A percentile compares a stretch with the other conserved stretches of the same genome.
Evolutionary conservation across 2,888 invertebrate genomes (phyloP).

Genomic region (Disparrhopalites patrizii): DNA sequence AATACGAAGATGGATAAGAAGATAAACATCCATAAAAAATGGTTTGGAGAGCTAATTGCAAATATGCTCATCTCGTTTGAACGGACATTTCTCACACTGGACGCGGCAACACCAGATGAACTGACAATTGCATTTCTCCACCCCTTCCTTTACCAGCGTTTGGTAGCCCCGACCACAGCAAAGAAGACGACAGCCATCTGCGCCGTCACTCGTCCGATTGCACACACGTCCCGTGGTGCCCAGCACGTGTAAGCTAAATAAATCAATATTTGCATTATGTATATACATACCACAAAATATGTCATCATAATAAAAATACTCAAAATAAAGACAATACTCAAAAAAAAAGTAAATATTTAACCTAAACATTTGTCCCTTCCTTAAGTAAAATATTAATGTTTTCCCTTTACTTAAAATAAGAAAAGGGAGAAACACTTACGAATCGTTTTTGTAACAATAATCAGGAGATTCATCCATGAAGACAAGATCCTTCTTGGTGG

Average conservation of each 20-base stretch:
- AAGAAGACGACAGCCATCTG: slow-evolving; percentile 81
- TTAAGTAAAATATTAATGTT: too few species aligned
- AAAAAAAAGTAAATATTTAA: too few species aligned
- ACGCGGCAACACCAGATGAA: slow-evolving; percentile 92
- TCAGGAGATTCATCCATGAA: slow-evolving; percentile 87
- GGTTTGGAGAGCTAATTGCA: slow-evolving; percentile 36
- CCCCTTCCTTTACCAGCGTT: slow-evolving; percentile 63
- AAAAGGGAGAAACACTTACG: slow-evolving; percentile 62
- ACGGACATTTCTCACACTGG: slow-evolving; percentile 71
- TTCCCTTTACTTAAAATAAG: too few species aligned
- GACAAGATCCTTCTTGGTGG: slow-evolving; percentile 84
- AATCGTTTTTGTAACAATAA: slow-evolving; percentile 80
- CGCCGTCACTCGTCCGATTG: slow-evolving; percentile 74
- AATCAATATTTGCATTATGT: too few species aligned
- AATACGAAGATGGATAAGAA: too few species aligned
- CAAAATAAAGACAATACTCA: too few species aligned
- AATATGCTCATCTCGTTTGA: slow-evolving; percentile 46
- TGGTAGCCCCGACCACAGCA: slow-evolving; percentile 80
- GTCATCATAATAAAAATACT: too few species aligned
- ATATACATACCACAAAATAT: too few species aligned
- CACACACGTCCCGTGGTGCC: slow-evolving; percentile 76
- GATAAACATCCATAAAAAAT: too few species aligned
- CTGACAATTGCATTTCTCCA: slow-evolving; percentile 72
- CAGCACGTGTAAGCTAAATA: slow-evolving; percentile 51
- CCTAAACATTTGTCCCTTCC: too few species aligned